phyloP scores from a whole-genome alignment of 1,140 invertebrate genomes.

The Brachionus paranguensis region DNA sequence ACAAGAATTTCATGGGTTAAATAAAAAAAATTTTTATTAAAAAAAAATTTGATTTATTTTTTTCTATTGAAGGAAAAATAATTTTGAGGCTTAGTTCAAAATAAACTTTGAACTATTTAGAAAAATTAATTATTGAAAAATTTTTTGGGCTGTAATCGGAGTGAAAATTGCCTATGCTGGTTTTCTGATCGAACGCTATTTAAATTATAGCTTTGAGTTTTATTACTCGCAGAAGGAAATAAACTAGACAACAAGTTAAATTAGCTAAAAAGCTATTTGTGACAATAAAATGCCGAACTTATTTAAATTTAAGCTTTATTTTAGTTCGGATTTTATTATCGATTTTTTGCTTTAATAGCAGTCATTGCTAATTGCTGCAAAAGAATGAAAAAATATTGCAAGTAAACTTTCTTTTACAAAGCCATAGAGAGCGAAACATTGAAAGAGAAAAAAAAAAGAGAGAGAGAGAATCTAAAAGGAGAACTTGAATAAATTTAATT shows the following conservation, averaged over 20 bases:
- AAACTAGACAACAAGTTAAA: background rate
- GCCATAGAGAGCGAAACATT: background rate
- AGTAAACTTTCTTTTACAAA: background rate
- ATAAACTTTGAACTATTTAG: too few relatives aligned
- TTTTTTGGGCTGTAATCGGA: too few relatives aligned
- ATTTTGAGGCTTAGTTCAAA: too few relatives aligned
- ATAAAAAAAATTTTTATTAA: too few relatives aligned
- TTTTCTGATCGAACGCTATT: too few relatives aligned
- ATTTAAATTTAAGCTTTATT: background rate
- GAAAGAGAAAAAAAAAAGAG: background rate
- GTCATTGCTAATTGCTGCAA: background rate
- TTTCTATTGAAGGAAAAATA: too few relatives aligned
- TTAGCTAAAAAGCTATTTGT: background rate
- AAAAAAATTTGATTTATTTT: too few relatives aligned
- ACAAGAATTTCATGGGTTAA: too few relatives aligned
- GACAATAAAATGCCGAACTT: background rate
- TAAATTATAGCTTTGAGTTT: background rate
- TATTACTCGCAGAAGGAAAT: background rate
- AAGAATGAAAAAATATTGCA: constrained; percentile 1
- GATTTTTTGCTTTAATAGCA: background rate
- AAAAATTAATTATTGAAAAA: too few relatives aligned
- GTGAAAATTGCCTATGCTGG: too few relatives aligned
- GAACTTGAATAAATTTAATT: constrained; percentile 30
- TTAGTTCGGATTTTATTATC: background rate
- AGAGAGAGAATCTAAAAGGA: background rate